These are phyloP conservation scores for Cyanocitta stelleri DNA, from an alignment of 2,113 vertebrate genomes.

Conservation along the genomic window DNA sequence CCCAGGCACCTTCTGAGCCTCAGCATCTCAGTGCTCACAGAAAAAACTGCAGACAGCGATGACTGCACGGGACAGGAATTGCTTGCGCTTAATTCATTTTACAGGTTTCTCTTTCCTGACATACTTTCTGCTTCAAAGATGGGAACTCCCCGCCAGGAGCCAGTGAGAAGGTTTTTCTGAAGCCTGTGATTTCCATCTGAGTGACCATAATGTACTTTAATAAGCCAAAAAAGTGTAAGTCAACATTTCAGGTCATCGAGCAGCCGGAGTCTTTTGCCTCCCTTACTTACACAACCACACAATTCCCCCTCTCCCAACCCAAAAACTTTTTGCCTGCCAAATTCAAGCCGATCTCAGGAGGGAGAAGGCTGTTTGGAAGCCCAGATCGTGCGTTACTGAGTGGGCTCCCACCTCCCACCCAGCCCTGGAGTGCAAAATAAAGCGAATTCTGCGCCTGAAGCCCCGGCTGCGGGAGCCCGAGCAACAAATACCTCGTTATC, in stretches of 20 bases:
- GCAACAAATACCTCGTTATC: conserved; percentile 75
- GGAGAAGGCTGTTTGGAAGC: background rate
- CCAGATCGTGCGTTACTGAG: background rate
- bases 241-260: background rate
- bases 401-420: background rate
- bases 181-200: conserved; percentile 31
- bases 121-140: background rate
- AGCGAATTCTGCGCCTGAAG: background rate
- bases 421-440: background rate
- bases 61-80: background rate
- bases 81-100: background rate
- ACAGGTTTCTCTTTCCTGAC: background rate
- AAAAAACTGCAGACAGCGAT: background rate
- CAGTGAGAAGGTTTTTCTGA: background rate
- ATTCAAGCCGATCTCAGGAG: background rate
- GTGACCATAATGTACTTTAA: background rate
- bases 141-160: background rate
- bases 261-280: background rate
- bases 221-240: background rate
- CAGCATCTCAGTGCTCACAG: background rate
- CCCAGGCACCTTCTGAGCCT: fast-evolving
- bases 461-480: background rate
- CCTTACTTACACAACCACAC: background rate
- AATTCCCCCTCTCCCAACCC: too few relatives aligned
- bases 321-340: background rate